Evolutionary conservation across 2,888 invertebrate species (phyloP).

Genomic region (Luperina testacea): DNA sequence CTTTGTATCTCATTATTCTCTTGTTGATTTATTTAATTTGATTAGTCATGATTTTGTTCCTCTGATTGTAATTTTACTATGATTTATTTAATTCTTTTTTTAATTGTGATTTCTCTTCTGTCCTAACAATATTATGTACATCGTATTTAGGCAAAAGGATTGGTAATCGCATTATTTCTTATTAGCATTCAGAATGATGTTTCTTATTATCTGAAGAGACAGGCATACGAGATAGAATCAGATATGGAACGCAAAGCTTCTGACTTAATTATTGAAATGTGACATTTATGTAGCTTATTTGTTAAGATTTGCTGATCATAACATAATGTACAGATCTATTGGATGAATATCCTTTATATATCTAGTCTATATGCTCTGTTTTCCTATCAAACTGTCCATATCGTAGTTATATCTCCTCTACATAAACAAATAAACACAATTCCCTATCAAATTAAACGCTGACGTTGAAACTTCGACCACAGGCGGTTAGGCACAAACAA

Average conservation of each 20-base stretch:
- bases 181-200: neutral
- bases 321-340: neutral
- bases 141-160: neutral
- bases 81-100: no score
- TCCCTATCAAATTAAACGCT: constrained; percentile 19
- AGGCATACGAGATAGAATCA: neutral
- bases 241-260: neutral
- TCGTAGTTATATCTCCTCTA: neutral
- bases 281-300: neutral
- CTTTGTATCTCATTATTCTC: no score
- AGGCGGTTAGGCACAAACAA: constrained; percentile 16
- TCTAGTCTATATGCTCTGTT: neutral
- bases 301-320: neutral
- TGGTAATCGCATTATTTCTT: neutral
- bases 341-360: neutral
- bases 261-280: neutral
- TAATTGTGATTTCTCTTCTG: no score
- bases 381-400: neutral
- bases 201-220: neutral
- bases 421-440: constrained; percentile 6
- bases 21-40: no score
- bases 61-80: no score
- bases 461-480: constrained; percentile 9
- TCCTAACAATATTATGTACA: no score
- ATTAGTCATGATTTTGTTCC: no score